A percentile compares a stretch with the other conserved stretches of the same genome.
Evolutionary conservation across 2,888 invertebrate species (phyloP).

Genomic region (Deilephila porcellus): DNA sequence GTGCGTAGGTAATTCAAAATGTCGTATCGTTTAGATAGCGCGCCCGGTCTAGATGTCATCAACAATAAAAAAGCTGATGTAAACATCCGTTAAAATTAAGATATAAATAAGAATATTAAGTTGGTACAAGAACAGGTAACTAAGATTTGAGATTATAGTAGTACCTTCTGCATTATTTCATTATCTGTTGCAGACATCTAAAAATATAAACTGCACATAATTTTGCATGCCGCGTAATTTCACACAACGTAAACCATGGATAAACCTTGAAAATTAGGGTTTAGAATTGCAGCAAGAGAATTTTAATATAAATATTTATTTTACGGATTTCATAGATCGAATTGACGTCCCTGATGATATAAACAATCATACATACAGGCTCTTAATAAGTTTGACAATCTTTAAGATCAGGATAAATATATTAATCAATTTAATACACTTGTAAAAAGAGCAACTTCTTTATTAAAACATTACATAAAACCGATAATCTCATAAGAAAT

Average conservation of each 20-base stretch:
- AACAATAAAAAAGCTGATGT: conserved; percentile 26
- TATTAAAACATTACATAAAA: conserved; percentile 2
- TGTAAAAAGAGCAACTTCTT: neutral
- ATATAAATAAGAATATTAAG: conserved; percentile 30
- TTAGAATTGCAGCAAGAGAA: neutral
- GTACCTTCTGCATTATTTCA: conserved; percentile 27
- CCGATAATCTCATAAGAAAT: conserved; percentile 26
- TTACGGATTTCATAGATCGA: neutral
- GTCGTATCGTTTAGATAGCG: conserved; percentile 26
- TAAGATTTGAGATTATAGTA: conserved; percentile 30
- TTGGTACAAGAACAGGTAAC: conserved; percentile 29
- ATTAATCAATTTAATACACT: no score
- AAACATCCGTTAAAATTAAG: conserved; percentile 29
- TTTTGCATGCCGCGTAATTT: neutral
- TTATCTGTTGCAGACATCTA: conserved; percentile 32
- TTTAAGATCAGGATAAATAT: neutral
- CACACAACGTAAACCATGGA: neutral
- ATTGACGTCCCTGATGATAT: neutral
- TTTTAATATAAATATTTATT: neutral
- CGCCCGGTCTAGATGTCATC: conserved; percentile 27
- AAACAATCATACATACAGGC: neutral
- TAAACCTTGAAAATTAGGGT: neutral
- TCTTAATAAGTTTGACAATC: neutral
- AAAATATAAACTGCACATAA: conserved; percentile 26
- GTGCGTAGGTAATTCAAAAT: conserved; percentile 12